phyloP scores from a whole-genome alignment of 2,113 vertebrate genomes.

The Psettodes erumei region DNA sequence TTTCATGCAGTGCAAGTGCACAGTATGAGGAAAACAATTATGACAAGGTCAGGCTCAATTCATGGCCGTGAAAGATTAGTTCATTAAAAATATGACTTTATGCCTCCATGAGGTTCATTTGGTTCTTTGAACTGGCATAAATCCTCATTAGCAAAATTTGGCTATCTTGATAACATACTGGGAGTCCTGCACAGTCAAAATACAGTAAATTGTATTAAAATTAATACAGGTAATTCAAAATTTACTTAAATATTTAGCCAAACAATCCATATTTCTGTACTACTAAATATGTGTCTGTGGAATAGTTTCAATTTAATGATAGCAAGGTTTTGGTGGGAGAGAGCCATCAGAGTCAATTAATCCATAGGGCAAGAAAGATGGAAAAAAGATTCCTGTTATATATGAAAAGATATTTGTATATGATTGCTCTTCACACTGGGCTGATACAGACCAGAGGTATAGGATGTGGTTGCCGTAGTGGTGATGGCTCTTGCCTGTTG shows the following conservation, averaged over 20 bases:
- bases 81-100: conserved; percentile 41
- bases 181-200: neutral
- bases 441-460: conserved; percentile 8
- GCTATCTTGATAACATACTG: neutral
- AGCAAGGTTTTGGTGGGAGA: neutral
- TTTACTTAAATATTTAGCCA: neutral
- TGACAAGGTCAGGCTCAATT: conserved; percentile 38
- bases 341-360: neutral
- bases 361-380: neutral
- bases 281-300: neutral
- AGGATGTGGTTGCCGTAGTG: conserved; percentile 41
- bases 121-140: conserved; percentile 22
- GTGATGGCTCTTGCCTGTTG: conserved; percentile 46
- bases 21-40: conserved; percentile 36
- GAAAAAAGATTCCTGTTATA: neutral
- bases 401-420: neutral
- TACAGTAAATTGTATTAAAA: neutral
- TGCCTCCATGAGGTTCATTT: neutral
- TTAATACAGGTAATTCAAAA: neutral
- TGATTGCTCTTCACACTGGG: neutral
- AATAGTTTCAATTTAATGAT: neutral
- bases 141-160: conserved; percentile 11
- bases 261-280: neutral
- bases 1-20: conserved; percentile 13
- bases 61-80: conserved; percentile 25